These are phyloP conservation scores for Periophthalmus magnuspinnatus DNA, from an alignment of 2,797 vertebrate species.

Conservation along the genomic window DNA sequence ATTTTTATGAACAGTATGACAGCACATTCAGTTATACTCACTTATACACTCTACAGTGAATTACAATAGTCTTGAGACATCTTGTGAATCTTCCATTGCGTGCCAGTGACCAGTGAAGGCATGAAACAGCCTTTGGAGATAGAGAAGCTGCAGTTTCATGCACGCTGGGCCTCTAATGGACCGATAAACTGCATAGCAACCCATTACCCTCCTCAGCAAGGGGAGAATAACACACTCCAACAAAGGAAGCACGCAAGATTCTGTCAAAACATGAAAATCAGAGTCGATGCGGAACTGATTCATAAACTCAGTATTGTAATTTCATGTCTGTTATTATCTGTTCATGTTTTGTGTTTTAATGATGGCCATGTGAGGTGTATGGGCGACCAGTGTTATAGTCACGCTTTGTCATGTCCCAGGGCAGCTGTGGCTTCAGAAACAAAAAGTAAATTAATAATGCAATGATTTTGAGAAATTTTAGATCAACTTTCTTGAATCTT, in stretches of 20 bases:
- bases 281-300: no score
- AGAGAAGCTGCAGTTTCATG: slow-evolving; percentile 14
- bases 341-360: no score
- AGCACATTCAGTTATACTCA: not conserved
- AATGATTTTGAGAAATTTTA: no score
- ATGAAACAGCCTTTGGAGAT: slow-evolving; percentile 29
- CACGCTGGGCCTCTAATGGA: slow-evolving; percentile 39
- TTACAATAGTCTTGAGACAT: no score
- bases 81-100: not conserved
- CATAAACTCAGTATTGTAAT: not conserved
- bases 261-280: not conserved
- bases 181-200: slow-evolving; percentile 34
- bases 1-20: not conserved
- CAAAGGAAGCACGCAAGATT: not conserved
- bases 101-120: slow-evolving; percentile 9
- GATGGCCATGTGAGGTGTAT: no score
- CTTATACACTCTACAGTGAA: not conserved
- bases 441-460: no score
- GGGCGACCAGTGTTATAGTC: no score
- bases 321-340: not conserved
- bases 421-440: no score
- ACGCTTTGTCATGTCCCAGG: no score
- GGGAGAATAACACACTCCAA: slow-evolving; percentile 14
- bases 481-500: no score
- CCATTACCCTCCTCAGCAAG: slow-evolving; percentile 36